Percentiles rank a stretch among this genome's conserved stretches.
Conservation (phyloP, 2,797 vertebrate species). For the Leptoclinus maculatus region DNA sequence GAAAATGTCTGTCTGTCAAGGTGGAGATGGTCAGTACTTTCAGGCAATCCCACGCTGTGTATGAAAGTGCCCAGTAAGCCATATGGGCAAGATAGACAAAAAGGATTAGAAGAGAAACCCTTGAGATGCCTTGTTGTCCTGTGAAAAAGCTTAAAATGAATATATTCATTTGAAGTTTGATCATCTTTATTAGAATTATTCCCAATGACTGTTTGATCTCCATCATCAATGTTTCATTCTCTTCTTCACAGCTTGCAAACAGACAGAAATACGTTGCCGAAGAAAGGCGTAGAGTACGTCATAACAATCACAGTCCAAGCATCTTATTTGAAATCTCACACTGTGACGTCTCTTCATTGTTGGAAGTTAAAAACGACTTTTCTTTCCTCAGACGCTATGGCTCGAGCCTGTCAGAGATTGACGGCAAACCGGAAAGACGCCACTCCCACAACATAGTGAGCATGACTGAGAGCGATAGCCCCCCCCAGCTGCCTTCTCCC, state of each 20-base stretch:
- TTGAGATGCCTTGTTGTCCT: background rate
- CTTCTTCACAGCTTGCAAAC: constrained; percentile 85
- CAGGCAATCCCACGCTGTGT: constrained; percentile 8
- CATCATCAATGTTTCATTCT: constrained; percentile 31
- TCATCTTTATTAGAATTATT: background rate
- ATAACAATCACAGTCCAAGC: background rate
- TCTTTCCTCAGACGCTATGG: constrained; percentile 84
- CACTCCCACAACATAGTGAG: constrained; percentile 91
- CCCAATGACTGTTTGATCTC: background rate
- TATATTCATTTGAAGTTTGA: too few relatives aligned
- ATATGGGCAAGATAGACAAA: constrained; percentile 7
- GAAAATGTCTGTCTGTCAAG: constrained; percentile 30
- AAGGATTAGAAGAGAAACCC: constrained; percentile 7
- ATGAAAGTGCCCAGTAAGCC: constrained; percentile 9
- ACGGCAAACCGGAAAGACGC: constrained; percentile 89
- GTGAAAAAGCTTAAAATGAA: background rate
- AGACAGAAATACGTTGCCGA: constrained; percentile 94
- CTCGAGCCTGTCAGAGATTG: constrained; percentile 86
- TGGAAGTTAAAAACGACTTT: constrained; percentile 11
- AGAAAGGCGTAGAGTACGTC: constrained; percentile 95
- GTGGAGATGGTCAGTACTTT: constrained; percentile 27
- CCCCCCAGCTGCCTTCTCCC: constrained; percentile 92
- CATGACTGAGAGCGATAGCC: constrained; percentile 88
- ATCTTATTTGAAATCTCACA: constrained; percentile 12
- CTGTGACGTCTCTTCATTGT: background rate